Conservation (phyloP, 37 sponge, comb jelly and placozoan species). For the Haliclona indistincta region DNA sequence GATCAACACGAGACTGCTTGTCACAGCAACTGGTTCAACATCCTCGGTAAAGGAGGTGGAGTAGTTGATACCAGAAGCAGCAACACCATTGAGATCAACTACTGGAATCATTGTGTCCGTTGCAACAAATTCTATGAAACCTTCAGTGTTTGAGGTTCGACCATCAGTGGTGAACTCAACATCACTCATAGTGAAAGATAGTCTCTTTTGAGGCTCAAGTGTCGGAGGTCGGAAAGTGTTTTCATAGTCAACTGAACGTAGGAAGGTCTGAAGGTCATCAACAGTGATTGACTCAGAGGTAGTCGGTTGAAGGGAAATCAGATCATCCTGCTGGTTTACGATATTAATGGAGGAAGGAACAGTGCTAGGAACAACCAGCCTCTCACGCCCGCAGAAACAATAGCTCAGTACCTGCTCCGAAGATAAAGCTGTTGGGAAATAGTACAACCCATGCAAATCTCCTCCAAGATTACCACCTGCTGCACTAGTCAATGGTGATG, state of each 20-base stretch:
- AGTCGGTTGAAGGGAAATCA: slow-evolving; percentile 1
- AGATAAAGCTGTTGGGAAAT: slow-evolving; percentile 40
- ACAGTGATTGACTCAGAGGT: slow-evolving; percentile 12
- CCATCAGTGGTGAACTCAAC: neutral
- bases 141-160: slow-evolving; percentile 3
- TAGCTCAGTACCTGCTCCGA: slow-evolving; percentile 29
- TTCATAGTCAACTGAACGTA: slow-evolving; percentile 42
- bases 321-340: neutral
- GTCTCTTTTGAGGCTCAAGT: slow-evolving; percentile 1
- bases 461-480: slow-evolving; percentile 32
- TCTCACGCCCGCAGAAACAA: slow-evolving; percentile 73
- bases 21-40: slow-evolving; percentile 23
- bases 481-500: neutral
- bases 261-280: slow-evolving; percentile 19
- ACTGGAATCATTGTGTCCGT: slow-evolving; percentile 39
- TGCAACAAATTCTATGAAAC: slow-evolving; percentile 37
- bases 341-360: slow-evolving; percentile 25
- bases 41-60: slow-evolving; percentile 42
- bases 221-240: slow-evolving; percentile 41
- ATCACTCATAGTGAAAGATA: slow-evolving; percentile 44
- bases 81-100: slow-evolving; percentile 43
- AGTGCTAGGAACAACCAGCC: slow-evolving; percentile 17
- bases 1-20: neutral
- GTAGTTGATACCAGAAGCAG: slow-evolving; percentile 33
- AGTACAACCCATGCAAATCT: slow-evolving; percentile 44